A percentile compares a stretch with the other conserved stretches of the same genome.
Conservation (phyloP, 1,140 invertebrate genomes). For the Drosophila orena region DNA sequence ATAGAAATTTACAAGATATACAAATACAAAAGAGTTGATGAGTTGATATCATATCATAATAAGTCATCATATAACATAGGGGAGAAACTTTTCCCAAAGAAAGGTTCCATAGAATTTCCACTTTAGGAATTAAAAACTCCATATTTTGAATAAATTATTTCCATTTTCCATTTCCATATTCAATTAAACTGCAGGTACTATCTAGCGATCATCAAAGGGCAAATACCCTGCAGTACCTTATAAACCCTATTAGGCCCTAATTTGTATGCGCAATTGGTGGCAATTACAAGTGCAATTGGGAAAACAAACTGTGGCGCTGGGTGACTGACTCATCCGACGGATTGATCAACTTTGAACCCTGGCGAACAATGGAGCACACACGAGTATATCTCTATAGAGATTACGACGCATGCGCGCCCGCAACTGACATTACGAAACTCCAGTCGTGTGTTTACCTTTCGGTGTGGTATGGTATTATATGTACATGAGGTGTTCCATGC, state of each 20-base stretch:
- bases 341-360: constrained; percentile 77
- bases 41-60: too few species aligned
- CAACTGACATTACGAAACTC: constrained; percentile 63
- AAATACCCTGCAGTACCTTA: constrained; percentile 11
- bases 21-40: too few species aligned
- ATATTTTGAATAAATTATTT: too few species aligned
- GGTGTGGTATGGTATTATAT: neutral
- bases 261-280: constrained; percentile 47
- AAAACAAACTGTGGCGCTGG: constrained; percentile 55
- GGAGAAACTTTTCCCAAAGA: too few species aligned
- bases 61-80: too few species aligned
- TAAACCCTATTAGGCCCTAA: constrained; percentile 36
- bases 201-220: neutral
- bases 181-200: neutral
- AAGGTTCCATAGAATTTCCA: too few species aligned
- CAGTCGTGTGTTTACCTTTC: constrained; percentile 60
- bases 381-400: constrained; percentile 3
- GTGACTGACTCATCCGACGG: constrained; percentile 51
- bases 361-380: constrained; percentile 17
- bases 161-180: neutral
- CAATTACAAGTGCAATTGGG: constrained; percentile 58
- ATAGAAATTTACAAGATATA: too few species aligned
- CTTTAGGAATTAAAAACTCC: too few species aligned
- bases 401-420: constrained; percentile 66
- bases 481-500: neutral